Conservation (phyloP, 2,888 invertebrate species). For the Acronicta psi region DNA sequence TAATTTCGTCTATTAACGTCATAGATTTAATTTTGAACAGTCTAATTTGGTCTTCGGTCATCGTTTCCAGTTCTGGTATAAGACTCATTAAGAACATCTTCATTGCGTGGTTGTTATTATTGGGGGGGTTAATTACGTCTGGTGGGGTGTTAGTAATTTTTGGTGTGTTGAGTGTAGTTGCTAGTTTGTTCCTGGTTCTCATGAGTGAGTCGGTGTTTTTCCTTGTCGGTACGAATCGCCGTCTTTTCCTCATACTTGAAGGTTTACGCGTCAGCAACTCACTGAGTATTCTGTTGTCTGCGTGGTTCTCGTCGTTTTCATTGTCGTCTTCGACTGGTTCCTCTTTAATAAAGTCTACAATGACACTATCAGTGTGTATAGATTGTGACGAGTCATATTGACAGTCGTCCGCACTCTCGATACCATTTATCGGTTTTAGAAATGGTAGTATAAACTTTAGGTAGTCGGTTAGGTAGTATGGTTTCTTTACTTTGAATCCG, state of each 20-base stretch:
- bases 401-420: conserved; percentile 41
- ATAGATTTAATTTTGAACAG: conserved; percentile 65
- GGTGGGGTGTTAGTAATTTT: conserved; percentile 3
- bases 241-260: conserved; percentile 30
- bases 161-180: conserved; percentile 5
- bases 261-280: conserved; percentile 33
- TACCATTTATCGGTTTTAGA: conserved; percentile 54
- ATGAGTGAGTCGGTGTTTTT: conserved; percentile 21
- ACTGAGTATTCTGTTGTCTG: conserved; percentile 32
- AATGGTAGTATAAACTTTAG: conserved; percentile 63
- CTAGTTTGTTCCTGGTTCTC: conserved; percentile 15
- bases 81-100: conserved; percentile 62
- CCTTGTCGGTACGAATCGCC: conserved; percentile 39
- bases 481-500: conserved; percentile 58
- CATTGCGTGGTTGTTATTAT: conserved; percentile 38
- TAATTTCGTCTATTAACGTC: conserved; percentile 61
- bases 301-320: conserved; percentile 15
- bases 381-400: conserved; percentile 33
- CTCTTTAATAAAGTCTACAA: conserved; percentile 43
- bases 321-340: conserved; percentile 41
- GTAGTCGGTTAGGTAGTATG: conserved; percentile 62
- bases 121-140: conserved; percentile 4
- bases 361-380: conserved; percentile 14
- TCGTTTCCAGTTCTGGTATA: conserved; percentile 63
- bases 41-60: conserved; percentile 62